Evolutionary conservation across 37 sponge, comb jelly and placozoan genomes (phyloP), one percentile per base, ranked within the genome.

Genomic region (Oscarella lobularis): DNA sequence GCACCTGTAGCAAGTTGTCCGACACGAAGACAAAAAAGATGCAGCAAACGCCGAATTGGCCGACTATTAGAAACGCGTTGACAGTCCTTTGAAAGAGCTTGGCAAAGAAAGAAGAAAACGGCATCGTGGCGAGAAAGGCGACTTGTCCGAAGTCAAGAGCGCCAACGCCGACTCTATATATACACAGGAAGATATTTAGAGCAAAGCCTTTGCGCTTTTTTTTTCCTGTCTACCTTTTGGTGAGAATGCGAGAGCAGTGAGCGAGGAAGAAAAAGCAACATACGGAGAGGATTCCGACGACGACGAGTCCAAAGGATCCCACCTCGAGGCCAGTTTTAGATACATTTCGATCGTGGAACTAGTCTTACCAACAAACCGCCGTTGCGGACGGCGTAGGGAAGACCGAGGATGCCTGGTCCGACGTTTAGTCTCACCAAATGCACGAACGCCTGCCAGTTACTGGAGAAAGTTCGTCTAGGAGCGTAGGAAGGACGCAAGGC

Each of bases 31-130:
- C 87, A 31, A 96, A 77, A 72, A 92, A 96, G 0, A 85, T 83
- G 39, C 72, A 79, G 39, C 96, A 89, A 76, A 92, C 91, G 48
- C 96, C 96, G 74, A 92, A 89, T 75, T 96, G 96, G 29, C 90
- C 92, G 36, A 92, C 40, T 37, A 89, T 78, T 1, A 95, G 87
- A 40, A 90, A 91, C 14, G 38, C 9, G 48, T 95, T 90, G 30
- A 95, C 89, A 5, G 80, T 41, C 32, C 35, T 31, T 54, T 86
- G 72, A 34, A 34, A 35, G 3, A 32, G 27, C 32, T n/a, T 5
- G 29, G 5, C 77, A 35, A 4, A 38, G 65, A 77, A 54, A 20
- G 69, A 29, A 36, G 31, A 3, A 75, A 72, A 33, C 37, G 20
- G 6, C 5, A 41, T 1, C 3, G 82, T 38, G 0, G 95, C 88